Evolutionary conservation across 2,888 invertebrate genomes (phyloP).

Genomic region (Drosophila sordidula): DNA sequence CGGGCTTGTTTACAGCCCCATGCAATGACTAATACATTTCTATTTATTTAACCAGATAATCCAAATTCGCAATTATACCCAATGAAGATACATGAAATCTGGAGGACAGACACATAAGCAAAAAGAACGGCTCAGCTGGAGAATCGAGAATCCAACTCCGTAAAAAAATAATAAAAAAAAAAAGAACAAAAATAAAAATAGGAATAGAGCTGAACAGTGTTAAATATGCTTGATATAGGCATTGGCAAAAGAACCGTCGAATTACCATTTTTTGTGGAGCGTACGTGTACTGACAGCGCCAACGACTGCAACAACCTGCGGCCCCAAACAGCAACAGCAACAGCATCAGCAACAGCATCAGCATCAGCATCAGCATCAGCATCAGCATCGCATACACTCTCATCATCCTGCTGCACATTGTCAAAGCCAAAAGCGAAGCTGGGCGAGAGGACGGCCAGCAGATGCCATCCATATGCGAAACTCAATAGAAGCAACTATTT

Average conservation of each 20-base stretch:
- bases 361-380: conserved; percentile 6
- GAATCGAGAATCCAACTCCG: conserved; percentile 17
- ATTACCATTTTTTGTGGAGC: conserved; percentile 53
- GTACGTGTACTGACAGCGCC: conserved; percentile 52
- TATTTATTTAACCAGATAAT: conserved; percentile 34
- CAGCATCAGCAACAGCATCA: conserved; percentile 17
- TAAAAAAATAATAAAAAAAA: not conserved
- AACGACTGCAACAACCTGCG: conserved; percentile 36
- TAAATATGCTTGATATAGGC: conserved; percentile 67
- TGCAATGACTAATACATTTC: not conserved
- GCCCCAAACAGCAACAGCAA: conserved; percentile 14
- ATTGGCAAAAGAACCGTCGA: conserved; percentile 51
- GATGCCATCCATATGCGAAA: conserved; percentile 56
- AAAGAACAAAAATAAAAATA: conserved; percentile 8
- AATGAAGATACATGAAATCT: conserved; percentile 35
- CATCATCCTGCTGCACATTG: conserved; percentile 18
- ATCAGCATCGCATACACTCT: conserved; percentile 8
- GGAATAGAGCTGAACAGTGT: conserved; percentile 24
- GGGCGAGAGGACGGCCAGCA: conserved; percentile 24
- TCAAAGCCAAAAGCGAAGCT: conserved; percentile 13
- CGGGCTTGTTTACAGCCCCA: not conserved
- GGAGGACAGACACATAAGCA: conserved; percentile 21
- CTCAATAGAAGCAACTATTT: conserved; percentile 65
- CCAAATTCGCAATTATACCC: conserved; percentile 26
- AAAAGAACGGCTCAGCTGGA: not conserved